phyloP scores from a whole-genome alignment of 2,797 vertebrate genomes.

The Chiloscyllium punctatum region DNA sequence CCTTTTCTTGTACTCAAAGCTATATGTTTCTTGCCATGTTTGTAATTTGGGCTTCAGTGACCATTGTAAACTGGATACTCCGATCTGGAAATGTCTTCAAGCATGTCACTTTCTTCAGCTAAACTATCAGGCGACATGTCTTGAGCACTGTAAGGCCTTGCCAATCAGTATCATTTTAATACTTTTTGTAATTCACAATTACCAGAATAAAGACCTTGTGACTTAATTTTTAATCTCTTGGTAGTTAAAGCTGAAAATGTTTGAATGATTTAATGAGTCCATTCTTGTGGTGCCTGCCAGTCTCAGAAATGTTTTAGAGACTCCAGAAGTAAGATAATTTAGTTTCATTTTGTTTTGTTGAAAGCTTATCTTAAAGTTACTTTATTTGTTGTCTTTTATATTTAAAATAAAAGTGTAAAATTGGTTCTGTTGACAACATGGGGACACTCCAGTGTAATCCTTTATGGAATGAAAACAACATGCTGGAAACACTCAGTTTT shows the following conservation, averaged over 20 bases:
- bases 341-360: neutral
- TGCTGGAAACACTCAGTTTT: neutral
- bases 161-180: neutral
- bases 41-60: neutral
- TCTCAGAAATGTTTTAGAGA: neutral
- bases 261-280: neutral
- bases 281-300: neutral
- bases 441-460: neutral
- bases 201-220: neutral
- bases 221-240: neutral
- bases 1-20: neutral
- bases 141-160: neutral
- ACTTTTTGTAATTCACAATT: conserved; percentile 10
- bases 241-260: neutral
- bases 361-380: neutral
- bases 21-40: neutral
- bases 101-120: neutral
- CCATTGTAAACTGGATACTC: neutral
- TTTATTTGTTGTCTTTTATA: neutral
- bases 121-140: neutral
- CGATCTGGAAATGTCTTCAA: neutral
- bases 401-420: neutral
- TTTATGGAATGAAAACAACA: neutral
- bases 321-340: neutral
- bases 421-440: neutral